Percentiles rank a stretch among this genome's conserved stretches.
Evolutionary conservation across 2,797 vertebrate genomes (phyloP).

Genomic region (Coracias cyanogaster): DNA sequence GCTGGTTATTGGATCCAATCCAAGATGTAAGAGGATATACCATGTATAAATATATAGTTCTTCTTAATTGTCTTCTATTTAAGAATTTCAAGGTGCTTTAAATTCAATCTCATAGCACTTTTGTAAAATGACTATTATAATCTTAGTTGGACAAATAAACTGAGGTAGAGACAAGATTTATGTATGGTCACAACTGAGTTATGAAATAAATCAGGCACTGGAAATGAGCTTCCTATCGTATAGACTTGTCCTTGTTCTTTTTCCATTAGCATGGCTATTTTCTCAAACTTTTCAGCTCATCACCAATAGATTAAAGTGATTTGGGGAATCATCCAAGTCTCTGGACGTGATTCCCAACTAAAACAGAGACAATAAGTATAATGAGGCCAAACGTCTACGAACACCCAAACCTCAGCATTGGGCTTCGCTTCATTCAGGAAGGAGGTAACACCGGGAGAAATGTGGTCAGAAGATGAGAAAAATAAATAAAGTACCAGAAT

Average conservation of each 20-base stretch:
- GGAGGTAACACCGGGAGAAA: not conserved
- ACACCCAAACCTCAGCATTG: not conserved
- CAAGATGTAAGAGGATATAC: conserved; percentile 65
- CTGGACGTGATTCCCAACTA: conserved; percentile 43
- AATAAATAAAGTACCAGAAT: conserved; percentile 71
- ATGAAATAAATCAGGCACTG: conserved; percentile 57
- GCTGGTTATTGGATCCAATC: conserved; percentile 50
- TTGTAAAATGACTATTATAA: conserved; percentile 37
- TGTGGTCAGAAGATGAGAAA: not conserved
- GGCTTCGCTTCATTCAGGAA: not conserved
- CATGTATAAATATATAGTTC: conserved; percentile 60
- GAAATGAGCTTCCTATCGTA: conserved; percentile 64
- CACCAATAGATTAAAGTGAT: conserved; percentile 66
- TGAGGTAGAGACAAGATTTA: conserved; percentile 62
- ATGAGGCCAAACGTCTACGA: not conserved
- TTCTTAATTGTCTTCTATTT: conserved; percentile 67
- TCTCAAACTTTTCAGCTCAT: conserved; percentile 67
- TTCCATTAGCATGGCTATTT: conserved; percentile 58
- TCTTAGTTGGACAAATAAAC: conserved; percentile 63
- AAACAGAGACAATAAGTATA: not conserved
- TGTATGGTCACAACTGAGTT: not conserved
- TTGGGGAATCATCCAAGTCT: conserved; percentile 61
- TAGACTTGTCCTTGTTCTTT: conserved; percentile 65
- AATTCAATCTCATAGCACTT: conserved; percentile 54
- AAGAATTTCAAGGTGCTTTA: conserved; percentile 65